Base-by-base conservation (phyloP, 2,113 vertebrate genomes). In the Amphiprion percula region DNA sequence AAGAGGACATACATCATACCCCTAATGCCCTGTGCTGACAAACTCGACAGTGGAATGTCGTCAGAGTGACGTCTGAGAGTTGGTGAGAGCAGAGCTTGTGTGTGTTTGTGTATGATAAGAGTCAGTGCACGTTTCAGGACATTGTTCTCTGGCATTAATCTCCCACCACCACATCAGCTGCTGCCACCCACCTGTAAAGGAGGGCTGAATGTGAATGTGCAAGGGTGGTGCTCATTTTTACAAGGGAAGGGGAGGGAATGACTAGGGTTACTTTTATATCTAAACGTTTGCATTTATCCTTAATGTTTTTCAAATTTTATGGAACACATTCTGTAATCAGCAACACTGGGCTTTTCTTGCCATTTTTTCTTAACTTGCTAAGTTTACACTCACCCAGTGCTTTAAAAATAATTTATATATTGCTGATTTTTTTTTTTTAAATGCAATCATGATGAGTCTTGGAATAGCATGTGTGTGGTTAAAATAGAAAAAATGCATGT, bases 31-130 rank as follows among this genome's bases (percentile, higher is more conserved):
- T 77, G 54, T 46, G 30, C 24, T 84, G 88, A 90, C 87, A 91
- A 60, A 39, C 11, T 7, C 66, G 74, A 83, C 54, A 71, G 62
- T 41, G 66, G 55, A 59, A 84, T 87, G 63, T 39, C 55, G 83
- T 85, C 85, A 88, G 79, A n/a, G 76, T 88, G 90, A 91, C 80
- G 82, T 87, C 65, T 37, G 55, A 72, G 33, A 44, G n/a, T n/a
- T n/a, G n/a, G 81, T 11, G 69, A 81, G 66, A 76, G 59, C 16
- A 33, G 21, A 58, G 74, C 60, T 21, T 41, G 73, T 75, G 83
- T 80, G 76, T 94, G 93, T 85, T 87, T 85, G 19, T 28, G 62
- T 66, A 46, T 85, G 94, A 94, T 95, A 94, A 94, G 87, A 88
- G 74, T 88, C 79, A 68, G 47, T 71, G 70, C 68, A 60, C 65